Conservation (phyloP, 2,888 invertebrate genomes). For the Hemithea aestivaria region DNA sequence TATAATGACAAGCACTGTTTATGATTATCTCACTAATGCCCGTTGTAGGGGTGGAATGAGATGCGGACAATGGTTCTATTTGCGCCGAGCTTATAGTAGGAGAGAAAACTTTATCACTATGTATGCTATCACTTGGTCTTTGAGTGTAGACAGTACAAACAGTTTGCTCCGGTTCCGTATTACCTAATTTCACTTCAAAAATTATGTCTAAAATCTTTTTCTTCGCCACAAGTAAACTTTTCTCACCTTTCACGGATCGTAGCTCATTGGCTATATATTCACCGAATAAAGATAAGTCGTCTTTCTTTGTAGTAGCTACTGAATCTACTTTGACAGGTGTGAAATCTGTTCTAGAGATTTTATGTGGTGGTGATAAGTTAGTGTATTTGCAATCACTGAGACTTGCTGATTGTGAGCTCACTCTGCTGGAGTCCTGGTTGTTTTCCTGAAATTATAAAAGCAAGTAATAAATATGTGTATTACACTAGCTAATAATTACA, state of each 20-base stretch:
- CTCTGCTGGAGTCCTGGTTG: constrained; percentile 37
- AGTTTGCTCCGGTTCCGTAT: constrained; percentile 59
- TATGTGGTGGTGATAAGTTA: constrained; percentile 49
- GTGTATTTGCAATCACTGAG: constrained; percentile 45
- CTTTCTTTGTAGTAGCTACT: constrained; percentile 48
- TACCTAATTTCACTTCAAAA: constrained; percentile 80
- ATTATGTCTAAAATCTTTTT: constrained; percentile 81
- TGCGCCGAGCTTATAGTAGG: constrained; percentile 54
- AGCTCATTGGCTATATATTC: constrained; percentile 81
- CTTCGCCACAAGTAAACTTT: constrained; percentile 76
- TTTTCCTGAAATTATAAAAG: constrained; percentile 50
- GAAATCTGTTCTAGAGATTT: constrained; percentile 47
- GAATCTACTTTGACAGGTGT: constrained; percentile 44
- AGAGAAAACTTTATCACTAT: constrained; percentile 54
- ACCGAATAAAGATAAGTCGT: constrained; percentile 79
- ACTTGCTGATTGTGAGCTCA: constrained; percentile 41
- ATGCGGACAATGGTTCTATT: constrained; percentile 50
- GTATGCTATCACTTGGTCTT: constrained; percentile 41
- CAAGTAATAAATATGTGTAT: not conserved
- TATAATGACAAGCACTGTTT: constrained; percentile 61
- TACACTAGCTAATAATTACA: too few relatives aligned
- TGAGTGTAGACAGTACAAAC: constrained; percentile 51
- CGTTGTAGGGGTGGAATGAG: constrained; percentile 53
- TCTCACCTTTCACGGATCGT: constrained; percentile 75
- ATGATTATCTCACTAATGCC: constrained; percentile 68